Evolutionary conservation across 2,113 vertebrate species (phyloP).

Genomic region (Pseudopipra pipra): DNA sequence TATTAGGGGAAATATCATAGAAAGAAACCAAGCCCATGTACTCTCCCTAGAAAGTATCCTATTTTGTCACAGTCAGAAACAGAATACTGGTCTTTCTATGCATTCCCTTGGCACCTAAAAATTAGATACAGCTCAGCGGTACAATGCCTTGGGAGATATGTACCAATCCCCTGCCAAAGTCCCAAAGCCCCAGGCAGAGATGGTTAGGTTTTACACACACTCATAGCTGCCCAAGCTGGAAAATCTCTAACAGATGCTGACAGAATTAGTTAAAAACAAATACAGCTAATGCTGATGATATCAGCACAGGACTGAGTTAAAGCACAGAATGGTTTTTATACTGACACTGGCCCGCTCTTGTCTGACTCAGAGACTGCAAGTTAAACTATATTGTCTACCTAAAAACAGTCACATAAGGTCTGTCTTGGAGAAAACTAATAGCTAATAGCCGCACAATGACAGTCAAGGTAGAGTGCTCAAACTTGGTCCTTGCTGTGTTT

Average conservation of each 20-base stretch:
- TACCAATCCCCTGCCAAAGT: not conserved
- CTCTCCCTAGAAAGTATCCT: not conserved
- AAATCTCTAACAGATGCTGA: not conserved
- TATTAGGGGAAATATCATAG: not conserved
- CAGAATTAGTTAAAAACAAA: slow-evolving; percentile 4
- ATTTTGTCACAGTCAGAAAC: not conserved
- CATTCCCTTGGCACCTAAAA: not conserved
- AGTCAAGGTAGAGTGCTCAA: not conserved
- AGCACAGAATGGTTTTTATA: not conserved
- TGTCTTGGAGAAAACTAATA: not conserved
- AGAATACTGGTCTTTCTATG: not conserved
- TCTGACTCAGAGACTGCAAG: not conserved
- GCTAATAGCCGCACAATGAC: not conserved
- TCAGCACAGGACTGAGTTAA: not conserved
- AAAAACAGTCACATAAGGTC: not conserved
- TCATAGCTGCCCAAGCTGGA: not conserved
- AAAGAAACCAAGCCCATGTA: not conserved
- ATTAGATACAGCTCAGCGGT: not conserved
- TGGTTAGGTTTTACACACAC: not conserved
- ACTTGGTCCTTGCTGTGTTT: not conserved
- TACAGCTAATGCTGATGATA: not conserved
- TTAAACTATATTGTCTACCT: not conserved
- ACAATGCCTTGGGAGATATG: not conserved
- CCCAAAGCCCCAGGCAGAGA: not conserved
- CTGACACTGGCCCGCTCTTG: not conserved